Conservation (phyloP, 2,113 vertebrate genomes). For the Catharus fuscescens region DNA sequence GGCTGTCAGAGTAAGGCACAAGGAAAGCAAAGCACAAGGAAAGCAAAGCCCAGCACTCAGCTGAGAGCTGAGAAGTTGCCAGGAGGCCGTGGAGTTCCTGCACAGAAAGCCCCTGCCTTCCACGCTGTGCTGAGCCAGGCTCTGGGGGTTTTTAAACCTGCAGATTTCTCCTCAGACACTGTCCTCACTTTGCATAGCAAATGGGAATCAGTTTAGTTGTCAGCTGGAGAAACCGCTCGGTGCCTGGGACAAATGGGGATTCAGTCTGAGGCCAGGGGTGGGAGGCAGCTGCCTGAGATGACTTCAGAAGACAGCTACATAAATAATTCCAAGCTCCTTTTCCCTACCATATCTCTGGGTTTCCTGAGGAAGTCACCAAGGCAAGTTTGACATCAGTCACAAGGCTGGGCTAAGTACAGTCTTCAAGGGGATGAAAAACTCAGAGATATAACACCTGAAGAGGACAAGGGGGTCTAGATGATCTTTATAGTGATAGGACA, state of each 20-base stretch:
- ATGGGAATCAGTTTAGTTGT: not conserved
- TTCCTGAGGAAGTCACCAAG: slow-evolving; percentile 11
- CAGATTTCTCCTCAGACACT: not conserved
- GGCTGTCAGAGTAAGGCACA: not conserved
- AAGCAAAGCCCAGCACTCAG: not conserved
- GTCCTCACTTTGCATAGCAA: not conserved
- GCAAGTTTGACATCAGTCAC: not conserved
- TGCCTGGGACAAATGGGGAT: slow-evolving; percentile 2
- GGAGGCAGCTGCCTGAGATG: not conserved
- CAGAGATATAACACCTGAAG: not conserved
- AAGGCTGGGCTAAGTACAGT: accelerated
- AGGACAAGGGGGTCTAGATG: not conserved
- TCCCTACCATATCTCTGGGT: not conserved
- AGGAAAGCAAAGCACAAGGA: not conserved
- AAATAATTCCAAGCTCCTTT: not conserved
- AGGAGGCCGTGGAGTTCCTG: not conserved
- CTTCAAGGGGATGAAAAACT: not conserved
- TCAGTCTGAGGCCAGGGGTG: not conserved
- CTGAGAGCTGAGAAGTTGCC: slow-evolving; percentile 10
- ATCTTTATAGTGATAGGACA: not conserved
- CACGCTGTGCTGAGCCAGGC: accelerated
- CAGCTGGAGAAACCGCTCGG: not conserved
- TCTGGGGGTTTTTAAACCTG: not conserved
- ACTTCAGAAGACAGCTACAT: not conserved
- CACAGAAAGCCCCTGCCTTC: not conserved